Base-by-base conservation (phyloP, 2,113 vertebrate species). In the Empidonax traillii region DNA sequence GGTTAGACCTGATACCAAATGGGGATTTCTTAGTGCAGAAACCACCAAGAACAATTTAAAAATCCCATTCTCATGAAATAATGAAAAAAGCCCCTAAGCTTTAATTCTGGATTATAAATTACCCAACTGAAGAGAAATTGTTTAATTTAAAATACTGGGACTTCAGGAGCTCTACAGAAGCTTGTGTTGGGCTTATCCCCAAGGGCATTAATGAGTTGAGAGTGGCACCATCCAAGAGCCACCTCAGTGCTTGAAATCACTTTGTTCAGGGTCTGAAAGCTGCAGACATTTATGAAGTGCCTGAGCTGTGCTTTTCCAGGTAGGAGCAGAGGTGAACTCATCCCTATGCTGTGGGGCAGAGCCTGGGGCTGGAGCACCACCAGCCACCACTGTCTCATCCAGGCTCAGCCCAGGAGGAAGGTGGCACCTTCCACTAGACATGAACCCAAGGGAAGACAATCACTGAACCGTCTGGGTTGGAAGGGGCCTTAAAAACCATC, bases 1-100 rank as follows among this genome's bases (percentile, higher is more conserved):
- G 96, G 96, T 51, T 74, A 56, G 74, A 96, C 73, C 89, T 87
- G 93, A 66, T 68, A 94, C 52, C 89, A 95, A 94, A 91, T 82
- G 87, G 58, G 85, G n/a, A 19, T 71, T 62, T 53, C 72, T 89
- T 12, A 17, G 33, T 13, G 21, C 43, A 35, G 93, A 84, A 94
- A 87, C 12, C 43, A 59, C 3, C 25, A 10, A 65, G 77, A 91
- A 51, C 44, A 49, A 66, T 21, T 84, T 43, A 12, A 84, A 88
- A 83, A 51, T 1, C 6, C 0, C 3, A 2, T 24, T 25, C 65
- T n/a, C 8, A 17, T n/a, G 51, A 69, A 44, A 69, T 65, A 71
- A 71, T 25, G 51, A 55, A 19, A 19, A 12, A 31, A 35, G 4
- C 11, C 2, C 8, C 8, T 8, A 4, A 12, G 0, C 31, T 41